Evolutionary conservation across 2,797 vertebrate species (phyloP).

Genomic region (Emydoidea blandingii): DNA sequence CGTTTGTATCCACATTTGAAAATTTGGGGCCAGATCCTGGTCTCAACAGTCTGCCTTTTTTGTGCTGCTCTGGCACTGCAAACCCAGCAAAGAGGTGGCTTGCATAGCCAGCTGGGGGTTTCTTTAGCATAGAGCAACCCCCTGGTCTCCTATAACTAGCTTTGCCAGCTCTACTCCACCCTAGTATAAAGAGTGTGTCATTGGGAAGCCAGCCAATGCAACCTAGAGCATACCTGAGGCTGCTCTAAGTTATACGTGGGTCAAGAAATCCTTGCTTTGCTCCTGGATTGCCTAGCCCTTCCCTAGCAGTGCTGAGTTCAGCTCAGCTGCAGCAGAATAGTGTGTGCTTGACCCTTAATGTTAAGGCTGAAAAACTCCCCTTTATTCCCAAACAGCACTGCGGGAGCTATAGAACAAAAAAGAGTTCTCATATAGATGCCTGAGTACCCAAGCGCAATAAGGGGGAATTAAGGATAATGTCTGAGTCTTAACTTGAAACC

Average conservation of each 20-base stretch:
- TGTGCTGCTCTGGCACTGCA: not conserved
- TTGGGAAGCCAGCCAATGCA: not conserved
- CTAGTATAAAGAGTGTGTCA: not conserved
- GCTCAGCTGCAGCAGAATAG: not conserved
- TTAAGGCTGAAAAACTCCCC: not conserved
- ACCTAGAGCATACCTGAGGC: not conserved
- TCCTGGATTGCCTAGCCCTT: not conserved
- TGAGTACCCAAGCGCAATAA: not conserved
- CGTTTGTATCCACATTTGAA: not conserved
- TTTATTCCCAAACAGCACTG: not conserved
- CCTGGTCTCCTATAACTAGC: not conserved
- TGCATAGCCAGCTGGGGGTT: not conserved
- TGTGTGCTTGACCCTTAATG: not conserved
- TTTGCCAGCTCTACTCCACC: not conserved
- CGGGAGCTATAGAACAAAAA: not conserved
- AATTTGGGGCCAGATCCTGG: not conserved
- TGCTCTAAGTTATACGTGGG: not conserved
- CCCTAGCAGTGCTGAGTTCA: fast-evolving
- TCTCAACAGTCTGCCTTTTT: not conserved
- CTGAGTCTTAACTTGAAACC: not conserved
- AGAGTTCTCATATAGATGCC: fast-evolving
- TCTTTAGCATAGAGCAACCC: not conserved
- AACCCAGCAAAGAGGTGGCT: not conserved
- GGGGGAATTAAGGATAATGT: not conserved
- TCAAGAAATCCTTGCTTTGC: not conserved